Conservation (phyloP, 2,888 invertebrate genomes). For the Theretra japonica region DNA sequence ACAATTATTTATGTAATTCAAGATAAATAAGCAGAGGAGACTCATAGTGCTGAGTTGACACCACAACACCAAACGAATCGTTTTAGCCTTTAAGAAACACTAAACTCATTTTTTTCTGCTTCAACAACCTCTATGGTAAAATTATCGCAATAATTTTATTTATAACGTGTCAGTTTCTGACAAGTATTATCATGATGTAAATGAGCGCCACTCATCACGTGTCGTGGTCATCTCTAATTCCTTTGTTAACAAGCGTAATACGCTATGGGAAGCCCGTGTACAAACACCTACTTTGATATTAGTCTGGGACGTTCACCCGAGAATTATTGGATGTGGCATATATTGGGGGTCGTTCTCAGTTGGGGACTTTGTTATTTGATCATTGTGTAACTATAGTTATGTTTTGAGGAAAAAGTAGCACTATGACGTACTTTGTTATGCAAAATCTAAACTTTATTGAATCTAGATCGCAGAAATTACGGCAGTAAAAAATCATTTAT, state of each 20-base stretch:
- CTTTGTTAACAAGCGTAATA: constrained; percentile 66
- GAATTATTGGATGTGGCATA: constrained; percentile 12
- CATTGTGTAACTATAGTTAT: not conserved
- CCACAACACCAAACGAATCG: no score
- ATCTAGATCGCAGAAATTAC: no score
- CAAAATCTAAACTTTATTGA: no score
- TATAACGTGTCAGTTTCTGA: not conserved
- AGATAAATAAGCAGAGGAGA: no score
- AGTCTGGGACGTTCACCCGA: constrained; percentile 58
- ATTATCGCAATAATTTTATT: no score
- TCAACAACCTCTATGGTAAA: no score
- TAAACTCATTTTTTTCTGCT: no score
- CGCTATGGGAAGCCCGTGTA: constrained; percentile 74
- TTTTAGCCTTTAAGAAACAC: no score
- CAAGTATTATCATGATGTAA: constrained; percentile 23
- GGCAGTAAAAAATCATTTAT: no score
- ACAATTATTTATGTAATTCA: no score
- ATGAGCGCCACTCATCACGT: constrained; percentile 33
- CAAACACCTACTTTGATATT: constrained; percentile 74
- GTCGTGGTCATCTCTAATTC: constrained; percentile 55
- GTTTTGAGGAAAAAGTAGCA: not conserved
- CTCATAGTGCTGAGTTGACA: no score
- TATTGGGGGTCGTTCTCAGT: not conserved
- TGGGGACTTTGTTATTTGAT: not conserved
- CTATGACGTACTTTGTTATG: no score